Evolutionary conservation across 2,888 invertebrate genomes (phyloP).

Genomic region (Germaria angustata): DNA sequence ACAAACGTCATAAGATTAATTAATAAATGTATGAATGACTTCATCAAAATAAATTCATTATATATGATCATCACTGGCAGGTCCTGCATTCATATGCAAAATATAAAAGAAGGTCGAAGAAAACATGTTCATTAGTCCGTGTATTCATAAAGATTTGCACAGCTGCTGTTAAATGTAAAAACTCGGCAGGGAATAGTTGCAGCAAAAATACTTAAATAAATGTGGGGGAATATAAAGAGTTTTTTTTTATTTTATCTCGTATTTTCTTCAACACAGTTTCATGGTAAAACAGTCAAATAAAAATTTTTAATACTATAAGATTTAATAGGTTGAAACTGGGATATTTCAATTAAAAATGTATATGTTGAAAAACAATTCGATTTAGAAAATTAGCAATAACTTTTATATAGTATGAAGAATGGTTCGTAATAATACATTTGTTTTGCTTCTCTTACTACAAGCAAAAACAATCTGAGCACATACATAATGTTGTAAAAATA

Average conservation of each 20-base stretch:
- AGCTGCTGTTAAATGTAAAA: background rate
- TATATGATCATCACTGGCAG: background rate
- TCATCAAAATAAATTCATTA: slow-evolving; percentile 9
- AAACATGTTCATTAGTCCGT: slow-evolving; percentile 21
- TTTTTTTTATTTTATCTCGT: background rate
- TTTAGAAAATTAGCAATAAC: no score
- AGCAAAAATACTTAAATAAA: background rate
- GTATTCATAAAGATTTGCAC: slow-evolving; percentile 8
- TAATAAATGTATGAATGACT: background rate
- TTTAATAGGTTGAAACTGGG: no score
- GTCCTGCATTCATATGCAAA: background rate
- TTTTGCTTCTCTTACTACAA: no score
- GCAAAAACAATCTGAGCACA: no score
- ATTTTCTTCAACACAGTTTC: no score
- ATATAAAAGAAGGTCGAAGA: background rate
- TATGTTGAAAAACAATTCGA: no score
- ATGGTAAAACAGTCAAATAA: no score
- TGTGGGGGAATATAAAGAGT: background rate
- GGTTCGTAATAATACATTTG: no score
- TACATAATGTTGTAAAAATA: no score
- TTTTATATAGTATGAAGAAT: no score
- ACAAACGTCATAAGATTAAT: background rate
- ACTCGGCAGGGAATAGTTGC: background rate
- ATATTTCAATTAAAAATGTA: no score
- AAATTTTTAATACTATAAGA: no score